These are phyloP conservation scores for Plectrocnemia conspersa DNA, from an alignment of 1,140 invertebrate genomes.

Conservation along the genomic window DNA sequence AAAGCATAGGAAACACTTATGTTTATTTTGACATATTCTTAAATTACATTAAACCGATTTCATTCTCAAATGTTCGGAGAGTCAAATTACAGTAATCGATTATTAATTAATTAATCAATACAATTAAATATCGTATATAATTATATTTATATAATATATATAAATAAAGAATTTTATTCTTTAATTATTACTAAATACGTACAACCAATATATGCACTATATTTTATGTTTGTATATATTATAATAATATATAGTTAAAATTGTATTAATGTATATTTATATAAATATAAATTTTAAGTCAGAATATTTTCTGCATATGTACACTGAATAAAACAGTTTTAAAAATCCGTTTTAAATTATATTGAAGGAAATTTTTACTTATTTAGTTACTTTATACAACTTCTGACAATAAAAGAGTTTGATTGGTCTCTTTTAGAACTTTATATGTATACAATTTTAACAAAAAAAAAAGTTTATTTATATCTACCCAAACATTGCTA, in stretches of 20 bases:
- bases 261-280: neutral
- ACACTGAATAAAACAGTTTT: too few relatives aligned
- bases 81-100: neutral
- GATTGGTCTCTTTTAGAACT: too few relatives aligned
- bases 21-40: constrained; percentile 4
- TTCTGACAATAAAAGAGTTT: too few relatives aligned
- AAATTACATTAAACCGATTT: neutral
- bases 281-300: neutral
- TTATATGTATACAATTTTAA: too few relatives aligned
- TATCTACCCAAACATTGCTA: too few relatives aligned
- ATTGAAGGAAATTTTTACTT: too few relatives aligned
- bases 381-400: too few relatives aligned
- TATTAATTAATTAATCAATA: too few relatives aligned
- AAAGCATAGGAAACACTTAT: constrained; percentile 1
- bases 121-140: neutral
- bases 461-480: too few relatives aligned
- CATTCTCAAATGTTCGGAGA: neutral
- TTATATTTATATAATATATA: neutral
- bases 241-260: too few relatives aligned
- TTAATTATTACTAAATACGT: neutral
- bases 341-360: too few relatives aligned
- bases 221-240: neutral
- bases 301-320: too few relatives aligned
- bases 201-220: neutral
- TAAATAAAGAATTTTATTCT: neutral